Conservation (phyloP, 2,888 invertebrate genomes). For the Lumbricus terrestris region DNA sequence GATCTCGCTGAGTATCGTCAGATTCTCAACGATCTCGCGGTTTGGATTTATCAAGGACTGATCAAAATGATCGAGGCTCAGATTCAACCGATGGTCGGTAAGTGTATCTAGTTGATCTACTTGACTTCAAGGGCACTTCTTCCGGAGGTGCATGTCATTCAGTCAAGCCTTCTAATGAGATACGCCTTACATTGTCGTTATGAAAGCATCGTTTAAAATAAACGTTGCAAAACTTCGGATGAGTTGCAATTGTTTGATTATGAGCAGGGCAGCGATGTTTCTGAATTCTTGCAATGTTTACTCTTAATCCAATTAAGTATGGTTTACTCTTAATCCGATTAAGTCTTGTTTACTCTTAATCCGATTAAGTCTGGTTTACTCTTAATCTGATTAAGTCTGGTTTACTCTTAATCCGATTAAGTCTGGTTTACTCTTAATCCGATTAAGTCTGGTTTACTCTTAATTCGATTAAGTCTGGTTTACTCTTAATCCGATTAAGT, state of each 20-base stretch:
- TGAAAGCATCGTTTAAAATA: too few species aligned
- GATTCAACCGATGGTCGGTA: constrained; percentile 72
- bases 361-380: too few species aligned
- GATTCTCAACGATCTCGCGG: constrained; percentile 77
- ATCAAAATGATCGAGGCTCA: constrained; percentile 69
- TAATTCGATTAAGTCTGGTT: neutral
- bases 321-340: neutral
- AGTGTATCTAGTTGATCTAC: constrained; percentile 24
- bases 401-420: neutral
- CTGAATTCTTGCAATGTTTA: neutral
- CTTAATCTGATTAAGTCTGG: neutral
- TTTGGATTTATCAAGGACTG: constrained; percentile 76
- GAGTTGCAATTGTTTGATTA: neutral
- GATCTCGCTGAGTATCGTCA: constrained; percentile 88
- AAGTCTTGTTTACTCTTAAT: too few species aligned
- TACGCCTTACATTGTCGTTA: too few species aligned
- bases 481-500: neutral
- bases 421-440: neutral
- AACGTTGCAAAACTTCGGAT: too few species aligned
- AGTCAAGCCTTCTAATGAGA: neutral
- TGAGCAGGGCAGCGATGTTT: neutral
- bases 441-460: neutral
- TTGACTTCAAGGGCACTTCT: too few species aligned
- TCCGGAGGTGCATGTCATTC: too few species aligned
- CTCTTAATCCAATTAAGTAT: neutral